These are phyloP conservation scores for Anguilla obscura DNA, from an alignment of 2,797 vertebrate genomes.

Conservation along the genomic window DNA sequence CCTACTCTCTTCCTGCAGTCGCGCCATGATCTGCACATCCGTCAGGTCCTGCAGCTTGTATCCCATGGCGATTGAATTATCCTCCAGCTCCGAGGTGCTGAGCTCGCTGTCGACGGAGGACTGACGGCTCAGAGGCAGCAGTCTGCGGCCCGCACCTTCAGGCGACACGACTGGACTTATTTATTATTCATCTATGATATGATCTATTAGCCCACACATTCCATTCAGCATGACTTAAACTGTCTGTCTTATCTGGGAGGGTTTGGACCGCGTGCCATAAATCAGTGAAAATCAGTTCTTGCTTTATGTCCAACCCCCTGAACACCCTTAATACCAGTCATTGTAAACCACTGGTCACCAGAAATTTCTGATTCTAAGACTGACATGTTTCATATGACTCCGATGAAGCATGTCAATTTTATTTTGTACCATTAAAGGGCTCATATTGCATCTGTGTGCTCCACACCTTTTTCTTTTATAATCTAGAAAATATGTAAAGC, in stretches of 20 bases:
- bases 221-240: background rate
- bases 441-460: too few species aligned
- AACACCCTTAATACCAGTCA: too few species aligned
- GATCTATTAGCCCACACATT: too few species aligned
- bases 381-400: too few species aligned
- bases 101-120: conserved; percentile 82
- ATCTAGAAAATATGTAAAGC: too few species aligned
- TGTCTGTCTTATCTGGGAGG: background rate
- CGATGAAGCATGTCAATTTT: too few species aligned
- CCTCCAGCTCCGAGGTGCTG: conserved; percentile 77
- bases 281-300: background rate
- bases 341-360: too few species aligned
- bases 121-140: conserved; percentile 77
- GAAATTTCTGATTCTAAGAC: too few species aligned
- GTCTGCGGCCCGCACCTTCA: conserved; percentile 61
- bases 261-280: background rate
- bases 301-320: too few species aligned
- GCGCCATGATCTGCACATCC: conserved; percentile 96
- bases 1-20: conserved; percentile 96
- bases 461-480: too few species aligned
- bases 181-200: too few species aligned
- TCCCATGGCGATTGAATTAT: conserved; percentile 84
- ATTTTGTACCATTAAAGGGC: too few species aligned
- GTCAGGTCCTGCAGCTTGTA: conserved; percentile 94
- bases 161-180: background rate